These are phyloP conservation scores for Premnoplex brunnescens DNA, from an alignment of 2,797 vertebrate genomes.

Conservation along the genomic window DNA sequence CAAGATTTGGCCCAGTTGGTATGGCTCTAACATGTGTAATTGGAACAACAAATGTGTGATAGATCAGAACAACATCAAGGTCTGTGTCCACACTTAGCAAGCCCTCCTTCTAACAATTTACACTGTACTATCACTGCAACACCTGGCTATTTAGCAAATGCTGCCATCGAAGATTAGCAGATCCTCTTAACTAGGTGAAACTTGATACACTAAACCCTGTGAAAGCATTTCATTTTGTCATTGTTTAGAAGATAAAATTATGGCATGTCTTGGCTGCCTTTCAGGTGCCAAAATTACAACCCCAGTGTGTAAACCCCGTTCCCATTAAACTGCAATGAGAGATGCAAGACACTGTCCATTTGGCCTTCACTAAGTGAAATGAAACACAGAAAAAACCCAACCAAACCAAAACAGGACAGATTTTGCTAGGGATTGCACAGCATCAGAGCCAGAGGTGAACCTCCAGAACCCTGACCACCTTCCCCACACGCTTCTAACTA, in stretches of 20 bases:
- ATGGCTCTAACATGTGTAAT: not conserved
- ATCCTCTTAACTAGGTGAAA: not conserved
- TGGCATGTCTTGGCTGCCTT: not conserved
- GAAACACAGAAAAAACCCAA: not conserved
- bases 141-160: not conserved
- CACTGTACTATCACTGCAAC: not conserved
- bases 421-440: not conserved
- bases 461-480: not conserved
- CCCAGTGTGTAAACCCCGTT: not conserved
- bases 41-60: not conserved
- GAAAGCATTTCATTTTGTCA: not conserved
- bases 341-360: not conserved
- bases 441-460: not conserved
- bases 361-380: not conserved
- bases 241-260: not conserved
- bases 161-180: not conserved
- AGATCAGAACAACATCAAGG: not conserved
- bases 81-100: not conserved
- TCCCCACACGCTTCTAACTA: not conserved
- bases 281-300: not conserved
- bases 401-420: fast-evolving
- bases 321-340: not conserved
- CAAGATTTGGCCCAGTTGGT: not conserved
- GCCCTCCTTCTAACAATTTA: not conserved
- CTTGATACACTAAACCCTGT: not conserved